Conservation (phyloP, 2,113 vertebrate genomes). For the Pachypanchax playfairii region DNA sequence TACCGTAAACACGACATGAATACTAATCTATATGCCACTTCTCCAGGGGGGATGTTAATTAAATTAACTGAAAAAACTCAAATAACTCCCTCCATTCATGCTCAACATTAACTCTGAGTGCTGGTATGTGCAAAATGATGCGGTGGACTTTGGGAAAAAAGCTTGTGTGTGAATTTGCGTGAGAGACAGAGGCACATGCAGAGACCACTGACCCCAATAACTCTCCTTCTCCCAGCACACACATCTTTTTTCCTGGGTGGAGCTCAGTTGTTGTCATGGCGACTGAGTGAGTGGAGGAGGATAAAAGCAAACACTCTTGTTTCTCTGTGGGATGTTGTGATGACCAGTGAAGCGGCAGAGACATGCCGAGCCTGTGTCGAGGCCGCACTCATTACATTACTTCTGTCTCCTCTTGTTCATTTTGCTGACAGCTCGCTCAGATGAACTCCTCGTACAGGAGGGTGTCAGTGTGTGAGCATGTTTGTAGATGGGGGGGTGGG, state of each 20-base stretch:
- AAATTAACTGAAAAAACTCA: constrained; percentile 21
- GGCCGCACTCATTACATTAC: constrained; percentile 58
- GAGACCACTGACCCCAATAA: constrained; percentile 74
- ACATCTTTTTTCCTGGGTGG: constrained; percentile 66
- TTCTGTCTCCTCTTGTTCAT: constrained; percentile 54
- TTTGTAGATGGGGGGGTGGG: not conserved
- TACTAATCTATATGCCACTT: not conserved
- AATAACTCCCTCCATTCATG: constrained; percentile 13
- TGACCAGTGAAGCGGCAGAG: constrained; percentile 64
- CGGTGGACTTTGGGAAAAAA: constrained; percentile 25
- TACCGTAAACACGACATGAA: too few relatives aligned
- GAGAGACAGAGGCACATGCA: constrained; percentile 31
- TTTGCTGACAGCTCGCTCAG: constrained; percentile 55
- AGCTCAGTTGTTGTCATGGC: constrained; percentile 67
- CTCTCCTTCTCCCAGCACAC: constrained; percentile 65
- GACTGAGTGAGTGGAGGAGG: constrained; percentile 30
- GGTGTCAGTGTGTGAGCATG: not conserved
- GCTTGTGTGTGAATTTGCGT: constrained; percentile 11
- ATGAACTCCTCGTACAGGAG: constrained; percentile 6
- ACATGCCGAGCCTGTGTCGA: constrained; percentile 48
- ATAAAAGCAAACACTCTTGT: constrained; percentile 63
- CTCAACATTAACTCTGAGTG: constrained; percentile 11
- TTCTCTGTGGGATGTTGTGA: constrained; percentile 63
- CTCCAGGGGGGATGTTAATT: constrained; percentile 6
- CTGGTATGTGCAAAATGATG: constrained; percentile 26